Percentiles rank a stretch among this genome's conserved stretches.
phyloP scores from a whole-genome alignment of 2,888 invertebrate genomes.

The Rutpela maculata region DNA sequence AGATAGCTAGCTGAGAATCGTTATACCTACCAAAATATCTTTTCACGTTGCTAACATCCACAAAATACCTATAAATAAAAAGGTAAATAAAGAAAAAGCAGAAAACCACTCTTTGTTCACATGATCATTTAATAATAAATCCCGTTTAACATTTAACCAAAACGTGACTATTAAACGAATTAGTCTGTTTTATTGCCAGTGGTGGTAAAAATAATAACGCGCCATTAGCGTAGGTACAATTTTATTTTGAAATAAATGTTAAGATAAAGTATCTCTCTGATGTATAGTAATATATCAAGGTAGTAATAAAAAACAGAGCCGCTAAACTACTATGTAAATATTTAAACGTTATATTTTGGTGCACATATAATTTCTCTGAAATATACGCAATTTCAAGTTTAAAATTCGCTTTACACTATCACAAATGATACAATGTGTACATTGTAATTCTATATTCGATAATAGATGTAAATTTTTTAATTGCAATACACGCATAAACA shows the following conservation, averaged over 20 bases:
- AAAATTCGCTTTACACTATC: too few relatives aligned
- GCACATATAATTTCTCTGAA: too few relatives aligned
- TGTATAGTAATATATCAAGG: too few relatives aligned
- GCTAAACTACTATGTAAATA: too few relatives aligned
- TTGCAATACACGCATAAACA: too few relatives aligned
- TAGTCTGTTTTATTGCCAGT: constrained; percentile 17
- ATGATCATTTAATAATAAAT: constrained; percentile 34
- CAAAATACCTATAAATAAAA: constrained; percentile 7
- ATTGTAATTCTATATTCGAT: too few relatives aligned
- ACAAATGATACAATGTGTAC: too few relatives aligned
- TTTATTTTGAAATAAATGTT: not conserved
- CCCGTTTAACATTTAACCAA: constrained; percentile 2
- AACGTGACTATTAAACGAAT: constrained; percentile 26
- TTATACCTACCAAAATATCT: constrained; percentile 17
- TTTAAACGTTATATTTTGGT: too few relatives aligned
- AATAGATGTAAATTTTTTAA: too few relatives aligned
- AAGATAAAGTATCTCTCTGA: too few relatives aligned
- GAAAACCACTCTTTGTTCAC: constrained; percentile 21
- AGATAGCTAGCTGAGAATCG: not conserved
- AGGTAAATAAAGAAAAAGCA: constrained; percentile 28
- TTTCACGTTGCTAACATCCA: not conserved
- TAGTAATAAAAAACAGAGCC: too few relatives aligned
- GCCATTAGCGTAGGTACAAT: constrained; percentile 19
- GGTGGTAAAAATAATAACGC: constrained; percentile 21
- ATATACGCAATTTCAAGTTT: too few relatives aligned